Evolutionary conservation across 2,888 invertebrate species (phyloP), one percentile per base, ranked within the genome.

Genomic region (Metacarcinus magister): DNA sequence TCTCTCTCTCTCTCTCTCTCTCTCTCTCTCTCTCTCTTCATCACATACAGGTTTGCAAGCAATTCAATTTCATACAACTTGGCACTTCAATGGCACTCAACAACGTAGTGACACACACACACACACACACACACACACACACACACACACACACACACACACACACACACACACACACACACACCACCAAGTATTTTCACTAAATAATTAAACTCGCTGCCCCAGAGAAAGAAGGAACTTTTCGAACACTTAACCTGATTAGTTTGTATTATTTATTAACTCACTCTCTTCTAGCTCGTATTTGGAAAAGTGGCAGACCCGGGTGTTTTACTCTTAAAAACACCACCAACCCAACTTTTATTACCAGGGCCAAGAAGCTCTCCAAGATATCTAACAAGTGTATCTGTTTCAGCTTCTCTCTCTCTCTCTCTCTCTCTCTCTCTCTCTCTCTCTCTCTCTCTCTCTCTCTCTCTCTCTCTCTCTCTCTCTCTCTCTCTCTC

Each of bases 391-490:
- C n/a, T 23, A 75, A 7, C 19, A 75, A n/a, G n/a, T 75, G 75
- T n/a, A 75, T n/a, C n/a, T 75, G n/a, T 2, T 23, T 13, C 16
- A 19, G 54, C 67, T 67, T 67, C 67, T 23, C 23, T 23, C 23
- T 48, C 48, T 48, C 48, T 48, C 48, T 48, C 48, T 48, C 48
- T 48, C 54, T 13, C 13, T 8, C 54, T 13, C 54, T 13, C 54
- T 13, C 54, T 13, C 54, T 13, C 8, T 13, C 54, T 54, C 54
- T 54, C 54, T 75, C 75, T 75, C 75, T 75, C 75, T 75, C 75
- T 75, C 75, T 75, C 75, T 75, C 75, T 75, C 75, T 75, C 75
- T 75, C 75, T 75, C 75, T 75, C 75, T 75, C 75, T 75, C 75
- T 75, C 75, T 75, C 75, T 75, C 75, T 75, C 75, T 75, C 75